These are phyloP conservation scores for Pelagia noctiluca DNA, from an alignment of 30 jellyfish, hydroid and myxozoan species.

Conservation along the genomic window DNA sequence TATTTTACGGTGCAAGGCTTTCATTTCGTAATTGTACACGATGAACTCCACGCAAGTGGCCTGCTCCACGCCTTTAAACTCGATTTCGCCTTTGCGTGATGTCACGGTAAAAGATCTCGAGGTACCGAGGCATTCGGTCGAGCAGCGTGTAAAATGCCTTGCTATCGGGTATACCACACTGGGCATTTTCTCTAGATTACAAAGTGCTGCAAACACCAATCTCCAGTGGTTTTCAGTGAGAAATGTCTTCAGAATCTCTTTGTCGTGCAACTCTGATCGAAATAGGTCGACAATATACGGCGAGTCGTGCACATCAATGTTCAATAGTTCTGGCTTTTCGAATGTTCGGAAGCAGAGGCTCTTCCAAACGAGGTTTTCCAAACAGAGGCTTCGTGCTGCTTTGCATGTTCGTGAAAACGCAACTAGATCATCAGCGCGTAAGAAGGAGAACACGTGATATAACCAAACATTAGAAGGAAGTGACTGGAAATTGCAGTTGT, in stretches of 20 bases:
- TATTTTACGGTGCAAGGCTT: conserved; percentile 51
- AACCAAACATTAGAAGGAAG: conserved; percentile 47
- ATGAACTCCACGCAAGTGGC: conserved; percentile 61
- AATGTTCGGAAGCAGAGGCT: conserved; percentile 52
- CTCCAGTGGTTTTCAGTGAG: conserved; percentile 44
- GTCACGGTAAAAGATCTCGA: not conserved
- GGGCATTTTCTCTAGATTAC: conserved; percentile 46
- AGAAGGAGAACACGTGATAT: conserved; percentile 5
- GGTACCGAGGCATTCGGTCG: conserved; percentile 60
- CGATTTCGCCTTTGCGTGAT: conserved; percentile 42
- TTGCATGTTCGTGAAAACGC: conserved; percentile 60
- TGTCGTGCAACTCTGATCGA: not conserved
- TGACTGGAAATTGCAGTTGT: not conserved
- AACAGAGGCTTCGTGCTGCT: conserved; percentile 27
- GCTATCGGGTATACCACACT: conserved; percentile 66
- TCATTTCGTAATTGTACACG: conserved; percentile 35
- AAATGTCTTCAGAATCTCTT: not conserved
- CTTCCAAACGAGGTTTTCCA: conserved; percentile 64
- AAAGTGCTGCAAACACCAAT: conserved; percentile 37
- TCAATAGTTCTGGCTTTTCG: conserved; percentile 38
- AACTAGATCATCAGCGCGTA: conserved; percentile 22
- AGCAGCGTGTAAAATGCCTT: conserved; percentile 21
- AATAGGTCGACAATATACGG: not conserved
- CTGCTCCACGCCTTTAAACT: conserved; percentile 37
- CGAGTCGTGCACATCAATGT: conserved; percentile 12